These are phyloP conservation scores for Colaptes auratus DNA, from an alignment of 2,113 vertebrate genomes.

Conservation along the genomic window DNA sequence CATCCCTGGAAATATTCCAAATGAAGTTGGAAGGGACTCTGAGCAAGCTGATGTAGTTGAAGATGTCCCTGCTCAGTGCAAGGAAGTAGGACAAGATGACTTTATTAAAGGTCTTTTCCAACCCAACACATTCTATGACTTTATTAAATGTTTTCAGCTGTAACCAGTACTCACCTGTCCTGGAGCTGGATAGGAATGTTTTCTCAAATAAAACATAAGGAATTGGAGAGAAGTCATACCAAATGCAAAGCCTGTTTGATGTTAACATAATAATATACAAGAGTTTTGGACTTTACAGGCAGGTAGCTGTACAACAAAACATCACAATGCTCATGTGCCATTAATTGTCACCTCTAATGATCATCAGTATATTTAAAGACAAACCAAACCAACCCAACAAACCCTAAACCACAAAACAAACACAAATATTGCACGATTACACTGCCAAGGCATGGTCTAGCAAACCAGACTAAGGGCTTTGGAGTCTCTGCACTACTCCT, in stretches of 20 bases:
- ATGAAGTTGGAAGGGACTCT: not conserved
- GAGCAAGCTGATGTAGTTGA: not conserved
- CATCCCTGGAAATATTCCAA: not conserved
- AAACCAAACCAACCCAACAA: not conserved
- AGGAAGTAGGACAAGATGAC: not conserved
- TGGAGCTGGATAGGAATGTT: not conserved
- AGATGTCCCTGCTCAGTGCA: not conserved
- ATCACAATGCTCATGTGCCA: not conserved
- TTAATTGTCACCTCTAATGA: not conserved
- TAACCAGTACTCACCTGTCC: not conserved
- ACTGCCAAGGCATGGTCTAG: not conserved
- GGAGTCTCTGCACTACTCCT: not conserved
- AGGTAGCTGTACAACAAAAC: not conserved
- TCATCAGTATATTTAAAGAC: not conserved
- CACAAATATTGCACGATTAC: not conserved
- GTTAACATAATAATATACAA: not conserved
- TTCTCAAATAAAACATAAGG: not conserved
- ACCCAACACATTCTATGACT: not conserved
- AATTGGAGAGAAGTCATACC: not conserved
- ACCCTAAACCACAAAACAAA: not conserved
- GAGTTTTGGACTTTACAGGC: not conserved
- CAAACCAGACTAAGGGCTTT: not conserved
- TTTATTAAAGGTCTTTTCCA: not conserved
- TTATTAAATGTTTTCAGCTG: not conserved
- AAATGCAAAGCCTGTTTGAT: not conserved